A percentile compares a stretch with the other conserved stretches of the same genome.
Conservation (phyloP, 2,113 vertebrate species). For the Chlorodrepanis virens region DNA sequence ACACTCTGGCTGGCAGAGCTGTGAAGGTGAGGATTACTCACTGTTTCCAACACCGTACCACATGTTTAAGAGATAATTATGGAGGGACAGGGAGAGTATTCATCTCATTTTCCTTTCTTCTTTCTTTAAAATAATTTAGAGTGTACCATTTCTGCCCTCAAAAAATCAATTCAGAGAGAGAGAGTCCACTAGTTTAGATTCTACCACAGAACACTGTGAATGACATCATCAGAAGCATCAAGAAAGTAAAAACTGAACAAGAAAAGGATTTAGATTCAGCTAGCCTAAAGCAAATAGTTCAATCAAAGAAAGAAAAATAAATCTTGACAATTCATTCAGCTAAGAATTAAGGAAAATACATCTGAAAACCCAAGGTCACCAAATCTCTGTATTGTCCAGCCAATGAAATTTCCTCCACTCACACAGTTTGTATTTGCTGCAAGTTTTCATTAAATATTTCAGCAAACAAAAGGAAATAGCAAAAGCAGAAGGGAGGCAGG, state of each 20-base stretch:
- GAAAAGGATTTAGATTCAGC: background rate
- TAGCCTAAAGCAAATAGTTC: background rate
- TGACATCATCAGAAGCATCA: background rate
- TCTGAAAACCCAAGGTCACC: background rate
- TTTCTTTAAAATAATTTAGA: background rate
- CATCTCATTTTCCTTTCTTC: background rate
- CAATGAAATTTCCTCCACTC: background rate
- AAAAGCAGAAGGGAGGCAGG: background rate
- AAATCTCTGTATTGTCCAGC: background rate
- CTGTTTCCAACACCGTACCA: background rate
- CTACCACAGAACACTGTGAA: background rate
- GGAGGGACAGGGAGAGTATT: background rate
- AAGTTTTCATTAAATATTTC: background rate
- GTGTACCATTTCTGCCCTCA: background rate
- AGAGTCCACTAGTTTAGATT: background rate
- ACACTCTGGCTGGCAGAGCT: background rate
- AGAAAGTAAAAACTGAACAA: background rate
- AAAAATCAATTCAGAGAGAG: background rate
- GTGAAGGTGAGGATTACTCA: background rate
- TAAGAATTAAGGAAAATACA: background rate
- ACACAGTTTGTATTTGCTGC: background rate
- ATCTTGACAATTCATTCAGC: background rate
- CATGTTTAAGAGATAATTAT: background rate
- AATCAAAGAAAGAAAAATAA: background rate
- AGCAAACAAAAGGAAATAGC: slow-evolving; percentile 18